A percentile compares a stretch with the other conserved stretches of the same genome.
phyloP scores from a whole-genome alignment of 2,113 vertebrate genomes.

The Oryctolagus cuniculus region DNA sequence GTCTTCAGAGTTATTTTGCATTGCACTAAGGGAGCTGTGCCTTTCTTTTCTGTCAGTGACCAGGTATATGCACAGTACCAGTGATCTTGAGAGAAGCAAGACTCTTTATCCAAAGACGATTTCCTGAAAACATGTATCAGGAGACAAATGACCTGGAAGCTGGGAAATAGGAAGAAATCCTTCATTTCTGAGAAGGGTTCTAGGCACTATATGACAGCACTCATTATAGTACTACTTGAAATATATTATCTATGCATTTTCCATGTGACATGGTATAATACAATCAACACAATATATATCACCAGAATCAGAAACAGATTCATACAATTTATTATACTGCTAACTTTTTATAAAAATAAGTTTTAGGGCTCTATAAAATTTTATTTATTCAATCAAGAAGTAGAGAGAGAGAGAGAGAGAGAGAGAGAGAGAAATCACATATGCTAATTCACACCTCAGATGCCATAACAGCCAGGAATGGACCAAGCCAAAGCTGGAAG shows the following conservation, averaged over 20 bases:
- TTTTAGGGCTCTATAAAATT: background rate
- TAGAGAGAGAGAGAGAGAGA: too few species aligned
- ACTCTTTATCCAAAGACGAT: background rate
- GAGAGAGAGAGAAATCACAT: too few species aligned
- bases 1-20: background rate
- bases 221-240: background rate
- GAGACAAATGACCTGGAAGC: background rate
- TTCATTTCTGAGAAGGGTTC: background rate
- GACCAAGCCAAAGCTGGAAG: too few species aligned
- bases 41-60: background rate
- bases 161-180: background rate
- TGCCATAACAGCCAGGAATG: too few species aligned
- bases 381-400: too few species aligned
- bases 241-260: background rate
- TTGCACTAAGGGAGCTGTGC: background rate
- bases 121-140: constrained; percentile 27
- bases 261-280: background rate
- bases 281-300: background rate
- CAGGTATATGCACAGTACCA: background rate
- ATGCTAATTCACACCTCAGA: too few species aligned
- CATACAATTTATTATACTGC: background rate
- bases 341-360: background rate
- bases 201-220: background rate
- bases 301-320: background rate
- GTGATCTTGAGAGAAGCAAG: background rate